Conservation (phyloP, 2,113 vertebrate species). For the Rattus norvegicus region GRCr8 NC_086030.1:45994501-45995000, state of each 20-base stretch:
- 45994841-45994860: background rate
- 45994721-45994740: background rate
- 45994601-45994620: background rate
- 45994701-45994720: background rate
- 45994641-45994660: background rate
- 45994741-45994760: background rate
- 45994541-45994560: background rate
- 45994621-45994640: background rate
- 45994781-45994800: background rate
- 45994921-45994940: accelerated
- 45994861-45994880: background rate
- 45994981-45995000: background rate
- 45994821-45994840: background rate
- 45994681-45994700: background rate
- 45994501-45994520: background rate
- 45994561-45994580: too few species aligned
- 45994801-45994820: background rate
- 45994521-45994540: background rate
- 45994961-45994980: background rate
- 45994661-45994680: background rate
- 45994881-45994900: background rate
- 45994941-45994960: background rate
- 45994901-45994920: background rate
- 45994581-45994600: background rate
- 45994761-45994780: background rate